A percentile compares a stretch with the other conserved stretches of the same genome.
Conservation (phyloP, 2,113 vertebrate species). For the Malaclemys terrapin region DNA sequence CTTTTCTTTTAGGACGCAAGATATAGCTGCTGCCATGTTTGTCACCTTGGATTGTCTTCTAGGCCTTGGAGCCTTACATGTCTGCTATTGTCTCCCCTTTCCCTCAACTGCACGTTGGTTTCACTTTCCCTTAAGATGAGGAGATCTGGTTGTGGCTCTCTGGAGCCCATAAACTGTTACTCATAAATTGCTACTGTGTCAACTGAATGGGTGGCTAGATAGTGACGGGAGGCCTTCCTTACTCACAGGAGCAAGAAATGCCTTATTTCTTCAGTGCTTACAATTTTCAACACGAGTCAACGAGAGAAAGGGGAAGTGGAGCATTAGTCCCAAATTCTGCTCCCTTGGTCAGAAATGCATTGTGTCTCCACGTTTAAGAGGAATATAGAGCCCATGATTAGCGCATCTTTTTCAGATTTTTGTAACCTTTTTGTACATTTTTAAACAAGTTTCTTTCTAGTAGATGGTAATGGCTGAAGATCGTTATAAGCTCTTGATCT, state of each 20-base stretch:
- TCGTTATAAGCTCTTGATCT: not conserved
- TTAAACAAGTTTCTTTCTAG: not conserved
- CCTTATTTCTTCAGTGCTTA: not conserved
- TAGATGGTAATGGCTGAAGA: not conserved
- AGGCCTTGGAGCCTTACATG: not conserved
- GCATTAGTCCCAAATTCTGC: not conserved
- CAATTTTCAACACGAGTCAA: rapidly evolving
- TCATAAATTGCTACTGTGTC: not conserved
- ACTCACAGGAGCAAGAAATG: not conserved
- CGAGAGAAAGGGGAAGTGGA: not conserved
- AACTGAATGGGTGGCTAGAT: not conserved
- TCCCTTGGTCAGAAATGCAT: rapidly evolving
- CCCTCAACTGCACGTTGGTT: conserved; percentile 1
- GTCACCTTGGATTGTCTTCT: conserved; percentile 30
- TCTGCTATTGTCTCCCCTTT: conserved; percentile 24
- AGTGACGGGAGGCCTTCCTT: rapidly evolving
- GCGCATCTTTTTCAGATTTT: not conserved
- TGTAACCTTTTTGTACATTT: too few species aligned
- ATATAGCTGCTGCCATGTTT: conserved; percentile 10
- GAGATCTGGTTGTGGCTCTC: not conserved
- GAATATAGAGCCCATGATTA: not conserved
- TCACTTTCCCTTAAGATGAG: not conserved
- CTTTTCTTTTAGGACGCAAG: not conserved
- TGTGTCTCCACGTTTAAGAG: not conserved
- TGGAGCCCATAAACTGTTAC: not conserved